Conservation (phyloP, 1,140 invertebrate genomes). For the Drosophila tristis region DNA sequence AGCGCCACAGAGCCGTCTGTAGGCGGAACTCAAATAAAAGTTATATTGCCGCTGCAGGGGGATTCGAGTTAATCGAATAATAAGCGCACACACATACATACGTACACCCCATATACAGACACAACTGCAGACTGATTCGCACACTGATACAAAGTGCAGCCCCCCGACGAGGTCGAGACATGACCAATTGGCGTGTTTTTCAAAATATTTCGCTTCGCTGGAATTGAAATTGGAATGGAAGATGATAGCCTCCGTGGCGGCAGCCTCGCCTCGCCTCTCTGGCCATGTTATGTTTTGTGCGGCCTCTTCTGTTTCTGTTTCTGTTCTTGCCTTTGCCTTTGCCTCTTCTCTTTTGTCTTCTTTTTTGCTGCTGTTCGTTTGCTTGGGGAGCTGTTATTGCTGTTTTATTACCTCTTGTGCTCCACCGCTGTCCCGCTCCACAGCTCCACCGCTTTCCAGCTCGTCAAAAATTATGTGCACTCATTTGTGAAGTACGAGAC, state of each 20-base stretch:
- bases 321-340: not conserved
- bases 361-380: conserved; percentile 14
- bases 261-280: not conserved
- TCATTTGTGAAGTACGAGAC: conserved; percentile 77
- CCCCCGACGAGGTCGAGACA: conserved; percentile 68
- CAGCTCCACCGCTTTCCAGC: conserved; percentile 8
- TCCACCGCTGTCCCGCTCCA: too few species aligned
- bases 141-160: conserved; percentile 34
- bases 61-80: conserved; percentile 80
- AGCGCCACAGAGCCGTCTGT: conserved; percentile 30
- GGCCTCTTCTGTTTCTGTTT: conserved; percentile 26
- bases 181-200: conserved; percentile 82
- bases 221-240: conserved; percentile 72
- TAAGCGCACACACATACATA: conserved; percentile 55
- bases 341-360: too few species aligned
- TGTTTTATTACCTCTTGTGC: conserved; percentile 49
- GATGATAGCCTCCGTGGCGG: conserved; percentile 53
- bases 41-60: conserved; percentile 78
- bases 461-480: conserved; percentile 73
- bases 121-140: conserved; percentile 1
- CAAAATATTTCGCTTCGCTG: conserved; percentile 61
- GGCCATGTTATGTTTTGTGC: conserved; percentile 40
- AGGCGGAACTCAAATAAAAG: conserved; percentile 78
- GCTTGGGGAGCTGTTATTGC: conserved; percentile 34
- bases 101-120: conserved; percentile 1